Evolutionary conservation across 2,888 invertebrate genomes (phyloP).

Genomic region (Mylabris sibirica): DNA sequence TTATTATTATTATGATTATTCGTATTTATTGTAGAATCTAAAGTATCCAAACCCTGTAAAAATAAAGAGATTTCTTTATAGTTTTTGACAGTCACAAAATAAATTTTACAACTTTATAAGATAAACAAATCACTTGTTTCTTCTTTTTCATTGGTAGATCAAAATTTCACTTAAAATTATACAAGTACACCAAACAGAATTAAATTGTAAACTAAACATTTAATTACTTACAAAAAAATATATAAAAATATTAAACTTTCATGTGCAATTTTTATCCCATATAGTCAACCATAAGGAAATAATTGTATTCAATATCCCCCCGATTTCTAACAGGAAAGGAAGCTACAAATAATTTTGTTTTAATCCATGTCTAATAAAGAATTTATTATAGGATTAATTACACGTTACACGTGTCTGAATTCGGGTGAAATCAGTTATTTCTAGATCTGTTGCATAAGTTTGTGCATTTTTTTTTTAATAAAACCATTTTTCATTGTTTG

Average conservation of each 20-base stretch:
- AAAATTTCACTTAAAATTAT: not conserved
- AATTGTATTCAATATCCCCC: slow-evolving; percentile 43
- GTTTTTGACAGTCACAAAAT: not conserved
- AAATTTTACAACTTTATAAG: slow-evolving; percentile 51
- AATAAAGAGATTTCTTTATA: slow-evolving; percentile 21
- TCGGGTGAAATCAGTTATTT: slow-evolving; percentile 15
- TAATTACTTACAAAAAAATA: not conserved
- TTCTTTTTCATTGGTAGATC: slow-evolving; percentile 46
- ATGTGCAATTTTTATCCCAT: slow-evolving; percentile 48
- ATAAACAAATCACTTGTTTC: slow-evolving; percentile 52
- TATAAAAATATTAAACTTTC: slow-evolving; percentile 38
- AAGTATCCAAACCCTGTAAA: slow-evolving; percentile 50
- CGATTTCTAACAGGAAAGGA: slow-evolving; percentile 22
- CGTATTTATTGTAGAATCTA: slow-evolving; percentile 34
- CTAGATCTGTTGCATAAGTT: not conserved
- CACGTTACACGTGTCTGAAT: slow-evolving; percentile 7
- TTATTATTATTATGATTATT: slow-evolving; percentile 34
- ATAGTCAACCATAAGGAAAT: slow-evolving; percentile 55
- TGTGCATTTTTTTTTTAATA: too few species aligned
- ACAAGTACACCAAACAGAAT: not conserved
- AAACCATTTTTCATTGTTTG: not conserved
- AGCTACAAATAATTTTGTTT: not conserved
- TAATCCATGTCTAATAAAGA: not conserved
- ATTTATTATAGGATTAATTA: not conserved
- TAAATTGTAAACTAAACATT: not conserved